Evolutionary conservation across 2,888 invertebrate genomes (phyloP), one percentile per base, ranked within the genome.

Genomic region (Neoascia interrupta): DNA sequence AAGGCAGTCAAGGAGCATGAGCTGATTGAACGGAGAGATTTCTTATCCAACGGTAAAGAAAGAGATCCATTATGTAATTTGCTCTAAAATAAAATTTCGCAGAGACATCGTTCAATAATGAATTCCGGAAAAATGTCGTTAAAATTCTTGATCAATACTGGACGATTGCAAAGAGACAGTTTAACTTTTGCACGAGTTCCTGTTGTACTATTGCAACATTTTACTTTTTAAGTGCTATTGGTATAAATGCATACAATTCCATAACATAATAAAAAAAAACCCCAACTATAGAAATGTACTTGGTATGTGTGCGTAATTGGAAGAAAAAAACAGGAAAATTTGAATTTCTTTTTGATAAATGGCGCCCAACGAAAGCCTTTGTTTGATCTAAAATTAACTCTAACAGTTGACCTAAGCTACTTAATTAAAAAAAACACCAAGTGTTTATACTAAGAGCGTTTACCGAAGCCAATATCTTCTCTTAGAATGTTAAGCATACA

Each of bases 291-390:
- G 82, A 0, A 76, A 79, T 37, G 28, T 53, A 1, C 3, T 85
- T 8, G 83, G 86, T 86, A 51, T 83, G 86, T 83, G 4, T 13
- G 10, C 16, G 2, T n/a, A n/a, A n/a, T n/a, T n/a, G n/a, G n/a
- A n/a, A n/a, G n/a, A n/a, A n/a, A n/a, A n/a, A n/a, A n/a, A n/a
- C n/a, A n/a, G n/a, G n/a, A n/a, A n/a, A n/a, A n/a, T n/a, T n/a
- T n/a, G n/a, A n/a, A n/a, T n/a, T n/a, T n/a, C n/a, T 6, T 6
- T 31, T 2, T 31, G 8, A n/a, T 6, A n/a, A n/a, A n/a, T n/a
- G n/a, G 31, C 8, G 8, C 8, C 8, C 8, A 5, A 4, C 5
- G 8, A 26, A n/a, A 5, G 31, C 31, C n/a, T 31, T 3, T 8
- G 8, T 31, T 6, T 31, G 8, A 31, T 31, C 4, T 8, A 5